Base-by-base conservation (phyloP, 1,140 invertebrate genomes). In the Aporrectodea caliginosa region DNA sequence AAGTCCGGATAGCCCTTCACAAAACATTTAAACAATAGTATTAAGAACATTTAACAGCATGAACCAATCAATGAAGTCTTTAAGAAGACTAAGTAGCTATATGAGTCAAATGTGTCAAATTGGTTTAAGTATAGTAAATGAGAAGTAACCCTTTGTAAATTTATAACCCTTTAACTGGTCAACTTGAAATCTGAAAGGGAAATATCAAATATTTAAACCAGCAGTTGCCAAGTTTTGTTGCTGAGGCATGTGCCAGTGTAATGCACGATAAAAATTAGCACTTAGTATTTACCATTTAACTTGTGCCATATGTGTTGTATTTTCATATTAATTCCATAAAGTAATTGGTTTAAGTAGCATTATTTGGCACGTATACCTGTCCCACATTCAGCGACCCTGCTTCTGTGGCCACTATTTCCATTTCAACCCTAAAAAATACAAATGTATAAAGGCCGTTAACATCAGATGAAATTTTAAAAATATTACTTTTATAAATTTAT, bases 331-430 rank as follows among this genome's bases (percentile, higher is more conserved):
- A 78, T 70, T 78, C 32, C 30, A 31, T 16, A 1, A 72, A 29
- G 22, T 35, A 6, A 33, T 33, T 73, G 58, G 22, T 22, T 16
- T 14, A 78, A 31, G 30, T 78, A 14, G 30, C 2, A 6, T 70
- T 27, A 33, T 43, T 35, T 12, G 16, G 27, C 2, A 71, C 70
- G 27, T n/a, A 34, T 71, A 90, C 89, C 85, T 99, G 97, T 0
- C 98, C 98, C 43, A 99, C 90, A 89, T 99, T 99, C 16, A 97
- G 86, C 0, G 97, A 95, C 84, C 98, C 95, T 84, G 95, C 91
- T 83, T 98, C 92, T 71, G 92, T 85, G 31, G 94, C 94, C 70
- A 99, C 87, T 80, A 93, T 92, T 79, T 94, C 95, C 87, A 98
- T 98, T 88, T 99, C 97, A 32, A 97, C 94, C 97, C 96, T 98